Conservation (phyloP, 2,797 vertebrate species). For the Anableps anableps region DNA sequence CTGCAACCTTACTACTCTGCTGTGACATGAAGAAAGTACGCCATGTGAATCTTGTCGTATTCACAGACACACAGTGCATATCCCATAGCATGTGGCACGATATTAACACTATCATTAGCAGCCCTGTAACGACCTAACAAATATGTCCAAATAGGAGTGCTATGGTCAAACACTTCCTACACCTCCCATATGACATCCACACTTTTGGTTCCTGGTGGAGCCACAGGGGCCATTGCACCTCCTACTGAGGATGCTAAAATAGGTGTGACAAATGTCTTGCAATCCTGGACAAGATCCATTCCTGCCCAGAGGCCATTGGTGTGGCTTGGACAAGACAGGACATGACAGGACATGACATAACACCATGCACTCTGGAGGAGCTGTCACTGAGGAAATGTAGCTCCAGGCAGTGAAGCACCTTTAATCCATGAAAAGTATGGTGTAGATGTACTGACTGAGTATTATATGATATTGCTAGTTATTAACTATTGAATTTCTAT, state of each 20-base stretch:
- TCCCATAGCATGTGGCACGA: constrained; percentile 59
- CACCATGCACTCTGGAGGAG: constrained; percentile 65
- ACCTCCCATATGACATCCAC: constrained; percentile 62
- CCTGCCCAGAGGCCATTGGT: constrained; percentile 58
- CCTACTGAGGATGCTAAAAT: constrained; percentile 80
- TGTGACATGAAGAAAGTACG: constrained; percentile 30
- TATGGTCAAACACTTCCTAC: constrained; percentile 76
- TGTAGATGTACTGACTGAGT: constrained; percentile 29
- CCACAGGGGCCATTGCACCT: constrained; percentile 69
- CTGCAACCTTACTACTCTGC: constrained; percentile 21
- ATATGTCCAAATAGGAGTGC: constrained; percentile 60
- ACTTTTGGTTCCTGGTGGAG: constrained; percentile 45
- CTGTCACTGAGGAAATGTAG: constrained; percentile 54
- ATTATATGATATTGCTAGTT: constrained; percentile 8
- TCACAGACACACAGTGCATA: constrained; percentile 36
- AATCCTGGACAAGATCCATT: constrained; percentile 47
- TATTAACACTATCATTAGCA: constrained; percentile 73
- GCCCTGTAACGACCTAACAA: constrained; percentile 63
- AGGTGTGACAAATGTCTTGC: constrained; percentile 75
- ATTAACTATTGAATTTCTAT: neutral
- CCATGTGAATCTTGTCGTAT: neutral
- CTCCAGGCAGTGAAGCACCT: constrained; percentile 50
- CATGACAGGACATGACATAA: constrained; percentile 70
- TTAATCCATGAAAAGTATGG: constrained; percentile 39
- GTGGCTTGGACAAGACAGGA: constrained; percentile 57